These are phyloP conservation scores for Lasioglossum malachurum DNA, from an alignment of 2,888 invertebrate species.

Conservation along the genomic window DNA sequence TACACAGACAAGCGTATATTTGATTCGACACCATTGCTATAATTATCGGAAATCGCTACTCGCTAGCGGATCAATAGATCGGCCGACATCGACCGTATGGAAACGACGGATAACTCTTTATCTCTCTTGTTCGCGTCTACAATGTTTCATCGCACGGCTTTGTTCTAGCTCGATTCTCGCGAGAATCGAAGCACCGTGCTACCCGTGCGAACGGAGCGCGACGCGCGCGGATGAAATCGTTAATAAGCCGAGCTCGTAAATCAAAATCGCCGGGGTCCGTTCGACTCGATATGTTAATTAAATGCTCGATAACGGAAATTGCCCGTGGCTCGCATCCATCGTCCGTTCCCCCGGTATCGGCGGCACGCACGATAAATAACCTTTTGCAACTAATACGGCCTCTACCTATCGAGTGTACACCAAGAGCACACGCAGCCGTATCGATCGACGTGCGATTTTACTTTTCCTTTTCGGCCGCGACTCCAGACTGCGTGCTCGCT, in stretches of 20 bases:
- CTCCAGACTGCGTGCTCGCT: constrained; percentile 26
- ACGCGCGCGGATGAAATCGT: constrained; percentile 42
- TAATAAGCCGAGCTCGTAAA: constrained; percentile 51
- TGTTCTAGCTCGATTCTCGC: neutral
- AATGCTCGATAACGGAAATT: constrained; percentile 60
- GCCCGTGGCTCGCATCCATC: constrained; percentile 46
- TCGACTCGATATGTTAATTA: constrained; percentile 63
- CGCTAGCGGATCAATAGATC: constrained; percentile 24
- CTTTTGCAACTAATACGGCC: constrained; percentile 54
- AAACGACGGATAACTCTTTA: constrained; percentile 22
- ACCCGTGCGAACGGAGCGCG: constrained; percentile 5
- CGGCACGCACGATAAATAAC: constrained; percentile 50
- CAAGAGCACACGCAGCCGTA: constrained; percentile 51
- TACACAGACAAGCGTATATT: constrained; percentile 58
- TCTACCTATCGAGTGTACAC: constrained; percentile 49
- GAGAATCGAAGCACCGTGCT: neutral
- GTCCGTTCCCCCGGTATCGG: constrained; percentile 27
- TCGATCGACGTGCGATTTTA: constrained; percentile 49
- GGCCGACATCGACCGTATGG: constrained; percentile 26
- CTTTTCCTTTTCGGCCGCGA: constrained; percentile 43
- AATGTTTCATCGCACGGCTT: neutral
- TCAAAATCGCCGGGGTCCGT: constrained; percentile 47
- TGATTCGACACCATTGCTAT: constrained; percentile 44
- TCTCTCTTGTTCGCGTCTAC: neutral
- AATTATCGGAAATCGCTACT: constrained; percentile 33